Evolutionary conservation across 2,888 invertebrate species (phyloP).

Genomic region (Tribolium freemani): DNA sequence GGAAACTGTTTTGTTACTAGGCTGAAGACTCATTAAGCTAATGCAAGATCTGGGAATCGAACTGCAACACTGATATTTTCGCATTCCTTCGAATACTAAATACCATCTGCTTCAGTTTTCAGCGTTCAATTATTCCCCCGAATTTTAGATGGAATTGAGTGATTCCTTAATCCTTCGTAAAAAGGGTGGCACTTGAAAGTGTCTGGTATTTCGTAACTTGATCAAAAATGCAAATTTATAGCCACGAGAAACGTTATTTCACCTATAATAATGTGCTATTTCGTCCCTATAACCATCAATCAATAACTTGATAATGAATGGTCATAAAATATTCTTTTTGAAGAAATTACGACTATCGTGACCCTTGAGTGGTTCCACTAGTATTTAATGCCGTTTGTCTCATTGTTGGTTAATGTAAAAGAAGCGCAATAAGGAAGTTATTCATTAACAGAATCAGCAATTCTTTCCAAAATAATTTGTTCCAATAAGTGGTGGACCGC

Average conservation of each 20-base stretch:
- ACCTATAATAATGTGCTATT: too few species aligned
- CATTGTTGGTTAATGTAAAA: neutral
- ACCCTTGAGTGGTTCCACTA: neutral
- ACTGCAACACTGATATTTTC: neutral
- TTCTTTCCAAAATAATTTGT: conserved; percentile 19
- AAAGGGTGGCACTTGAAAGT: neutral
- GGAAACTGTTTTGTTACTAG: neutral
- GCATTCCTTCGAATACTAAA: neutral
- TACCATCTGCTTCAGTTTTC: neutral
- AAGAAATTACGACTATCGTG: too few species aligned
- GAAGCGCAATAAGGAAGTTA: neutral
- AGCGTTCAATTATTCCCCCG: neutral
- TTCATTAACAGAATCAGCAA: neutral
- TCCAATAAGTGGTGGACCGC: conserved; percentile 11
- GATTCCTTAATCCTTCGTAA: neutral
- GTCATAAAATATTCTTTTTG: too few species aligned
- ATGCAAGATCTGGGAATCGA: neutral
- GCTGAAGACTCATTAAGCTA: neutral
- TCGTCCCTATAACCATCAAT: neutral
- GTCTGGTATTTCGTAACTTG: neutral
- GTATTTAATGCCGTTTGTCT: neutral
- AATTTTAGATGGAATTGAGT: neutral
- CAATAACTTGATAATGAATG: neutral
- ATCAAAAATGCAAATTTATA: neutral
- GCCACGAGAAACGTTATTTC: neutral